Percentiles rank a stretch among this genome's conserved stretches.
These are phyloP conservation scores for Drosophila kepulauana DNA, from an alignment of 1,140 invertebrate genomes.

Conservation along the genomic window DNA sequence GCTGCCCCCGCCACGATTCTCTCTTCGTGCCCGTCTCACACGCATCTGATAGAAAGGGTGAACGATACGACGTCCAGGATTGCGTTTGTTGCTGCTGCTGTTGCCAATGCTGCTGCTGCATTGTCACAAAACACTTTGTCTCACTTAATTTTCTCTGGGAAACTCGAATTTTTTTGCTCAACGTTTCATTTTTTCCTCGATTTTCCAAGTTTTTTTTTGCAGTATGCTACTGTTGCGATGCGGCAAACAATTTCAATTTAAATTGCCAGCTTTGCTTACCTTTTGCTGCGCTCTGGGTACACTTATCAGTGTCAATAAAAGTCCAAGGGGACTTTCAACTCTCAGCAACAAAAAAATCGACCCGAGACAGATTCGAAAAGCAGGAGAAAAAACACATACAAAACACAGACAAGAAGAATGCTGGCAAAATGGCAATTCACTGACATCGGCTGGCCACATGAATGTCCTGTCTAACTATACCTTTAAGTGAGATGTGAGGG, in stretches of 20 bases:
- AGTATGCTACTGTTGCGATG: constrained; percentile 70
- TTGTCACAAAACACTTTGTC: constrained; percentile 81
- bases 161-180: constrained; percentile 47
- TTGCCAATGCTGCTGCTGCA: constrained; percentile 37
- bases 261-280: constrained; percentile 81
- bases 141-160: constrained; percentile 76
- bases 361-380: constrained; percentile 48
- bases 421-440: neutral
- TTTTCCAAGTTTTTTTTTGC: constrained; percentile 28
- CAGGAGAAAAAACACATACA: constrained; percentile 19
- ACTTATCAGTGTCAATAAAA: constrained; percentile 83
- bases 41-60: neutral
- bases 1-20: neutral
- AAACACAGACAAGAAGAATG: constrained; percentile 10
- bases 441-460: constrained; percentile 13
- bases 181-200: constrained; percentile 30
- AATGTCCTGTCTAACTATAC: constrained; percentile 11
- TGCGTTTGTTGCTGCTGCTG: constrained; percentile 16
- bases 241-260: constrained; percentile 82
- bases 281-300: constrained; percentile 75
- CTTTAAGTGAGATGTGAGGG: constrained; percentile 35
- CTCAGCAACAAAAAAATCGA: constrained; percentile 37
- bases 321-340: constrained; percentile 63
- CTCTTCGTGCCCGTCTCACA: constrained; percentile 6
- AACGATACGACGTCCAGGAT: neutral